phyloP scores from a whole-genome alignment of 2,797 vertebrate species.

The Pseudomugil gertrudae region DNA sequence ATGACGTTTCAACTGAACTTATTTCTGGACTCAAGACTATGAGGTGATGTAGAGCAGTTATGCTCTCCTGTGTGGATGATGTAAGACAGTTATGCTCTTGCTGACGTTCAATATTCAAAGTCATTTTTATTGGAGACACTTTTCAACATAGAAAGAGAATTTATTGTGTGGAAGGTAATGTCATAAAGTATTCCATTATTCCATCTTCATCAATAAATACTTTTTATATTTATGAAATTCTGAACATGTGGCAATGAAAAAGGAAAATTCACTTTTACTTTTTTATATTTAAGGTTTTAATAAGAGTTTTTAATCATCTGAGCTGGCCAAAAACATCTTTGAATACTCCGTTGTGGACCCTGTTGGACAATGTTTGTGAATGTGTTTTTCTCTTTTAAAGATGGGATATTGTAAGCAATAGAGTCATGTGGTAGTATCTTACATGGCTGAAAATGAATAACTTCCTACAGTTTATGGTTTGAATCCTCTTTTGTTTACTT shows the following conservation, averaged over 20 bases:
- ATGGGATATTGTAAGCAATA: background rate
- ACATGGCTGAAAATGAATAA: too few relatives aligned
- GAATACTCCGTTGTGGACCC: too few relatives aligned
- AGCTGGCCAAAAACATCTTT: background rate
- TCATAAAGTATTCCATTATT: background rate
- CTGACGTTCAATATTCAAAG: conserved; percentile 6
- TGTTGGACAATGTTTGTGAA: background rate
- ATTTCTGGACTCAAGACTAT: conserved; percentile 43
- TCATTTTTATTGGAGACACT: background rate
- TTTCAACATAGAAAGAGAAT: background rate
- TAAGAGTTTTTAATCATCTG: background rate
- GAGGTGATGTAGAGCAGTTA: conserved; percentile 54
- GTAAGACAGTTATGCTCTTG: conserved; percentile 42
- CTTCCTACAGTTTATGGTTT: too few relatives aligned
- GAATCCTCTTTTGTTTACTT: background rate
- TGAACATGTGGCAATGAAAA: too few relatives aligned
- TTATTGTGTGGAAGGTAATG: background rate
- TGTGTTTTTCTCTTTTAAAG: background rate
- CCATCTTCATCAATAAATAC: too few relatives aligned
- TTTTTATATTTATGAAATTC: too few relatives aligned
- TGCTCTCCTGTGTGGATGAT: conserved; percentile 38
- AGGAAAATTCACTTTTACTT: too few relatives aligned
- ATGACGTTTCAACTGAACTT: conserved; percentile 56
- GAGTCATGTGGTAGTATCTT: background rate
- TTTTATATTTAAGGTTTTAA: background rate